These are phyloP conservation scores for Drosophila neonasuta DNA, from an alignment of 2,888 invertebrate genomes.

Conservation along the genomic window DNA sequence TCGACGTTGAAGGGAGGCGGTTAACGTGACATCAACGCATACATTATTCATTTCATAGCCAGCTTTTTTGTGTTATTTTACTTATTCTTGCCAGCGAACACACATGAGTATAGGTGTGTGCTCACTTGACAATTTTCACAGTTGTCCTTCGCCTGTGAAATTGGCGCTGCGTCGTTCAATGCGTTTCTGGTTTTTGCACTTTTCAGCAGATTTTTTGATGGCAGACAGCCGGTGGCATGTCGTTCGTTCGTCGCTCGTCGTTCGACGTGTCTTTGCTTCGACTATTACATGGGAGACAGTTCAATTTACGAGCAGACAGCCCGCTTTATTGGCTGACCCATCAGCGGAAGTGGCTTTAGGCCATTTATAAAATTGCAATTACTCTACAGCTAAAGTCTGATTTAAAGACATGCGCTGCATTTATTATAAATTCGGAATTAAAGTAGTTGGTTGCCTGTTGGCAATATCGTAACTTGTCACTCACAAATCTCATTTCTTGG, in stretches of 20 bases:
- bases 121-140: constrained; percentile 55
- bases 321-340: constrained; percentile 13
- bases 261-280: not conserved
- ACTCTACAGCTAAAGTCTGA: not conserved
- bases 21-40: constrained; percentile 45
- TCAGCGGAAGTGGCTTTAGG: constrained; percentile 1
- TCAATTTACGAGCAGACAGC: constrained; percentile 34
- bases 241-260: not conserved
- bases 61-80: constrained; percentile 37
- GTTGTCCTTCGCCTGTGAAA: constrained; percentile 33
- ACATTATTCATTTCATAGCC: constrained; percentile 66
- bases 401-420: not conserved
- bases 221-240: constrained; percentile 22
- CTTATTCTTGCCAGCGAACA: not conserved
- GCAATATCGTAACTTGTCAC: not conserved
- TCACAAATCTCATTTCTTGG: constrained; percentile 11
- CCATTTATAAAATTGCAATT: not conserved
- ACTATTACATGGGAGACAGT: constrained; percentile 17
- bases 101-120: not conserved
- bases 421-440: not conserved
- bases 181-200: constrained; percentile 35
- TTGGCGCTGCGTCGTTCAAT: constrained; percentile 34
- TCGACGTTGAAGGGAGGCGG: constrained; percentile 1
- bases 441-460: not conserved
- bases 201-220: constrained; percentile 50